Conservation (phyloP, 2,113 vertebrate species). For the Albula goreensis region DNA sequence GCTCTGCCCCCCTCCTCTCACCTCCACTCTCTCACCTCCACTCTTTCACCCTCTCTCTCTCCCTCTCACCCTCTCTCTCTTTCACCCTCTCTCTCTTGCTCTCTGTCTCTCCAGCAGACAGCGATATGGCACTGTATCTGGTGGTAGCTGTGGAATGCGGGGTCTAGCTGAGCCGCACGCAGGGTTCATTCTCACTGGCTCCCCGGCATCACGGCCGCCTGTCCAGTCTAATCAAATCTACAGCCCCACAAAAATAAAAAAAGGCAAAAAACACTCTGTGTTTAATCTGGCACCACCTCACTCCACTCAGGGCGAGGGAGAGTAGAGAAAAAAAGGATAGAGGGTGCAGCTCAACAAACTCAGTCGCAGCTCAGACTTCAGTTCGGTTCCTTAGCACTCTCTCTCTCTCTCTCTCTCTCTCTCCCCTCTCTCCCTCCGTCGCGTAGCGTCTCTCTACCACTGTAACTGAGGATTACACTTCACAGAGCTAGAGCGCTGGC, state of each 20-base stretch:
- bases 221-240: conserved; percentile 68
- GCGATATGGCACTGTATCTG: neutral
- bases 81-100: conserved; percentile 26
- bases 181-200: conserved; percentile 70
- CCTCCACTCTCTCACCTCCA: neutral
- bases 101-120: conserved; percentile 35
- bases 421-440: conserved; percentile 50
- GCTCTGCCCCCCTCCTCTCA: neutral
- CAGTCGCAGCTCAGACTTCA: conserved; percentile 57
- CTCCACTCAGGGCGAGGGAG: conserved; percentile 70
- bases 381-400: neutral
- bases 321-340: conserved; percentile 59
- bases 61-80: conserved; percentile 7
- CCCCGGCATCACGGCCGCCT: conserved; percentile 65
- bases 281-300: conserved; percentile 70
- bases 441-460: conserved; percentile 59
- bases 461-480: conserved; percentile 68
- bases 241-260: conserved; percentile 62
- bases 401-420: conserved; percentile 3
- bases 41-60: neutral
- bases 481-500: conserved; percentile 51
- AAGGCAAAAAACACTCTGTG: conserved; percentile 66
- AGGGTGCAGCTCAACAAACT: conserved; percentile 74
- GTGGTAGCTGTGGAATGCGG: conserved; percentile 77
- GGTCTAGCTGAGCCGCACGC: conserved; percentile 81